Percentiles rank a stretch among this genome's conserved stretches.
phyloP scores from a whole-genome alignment of 2,113 vertebrate genomes.

The Platycercus adscitus region DNA sequence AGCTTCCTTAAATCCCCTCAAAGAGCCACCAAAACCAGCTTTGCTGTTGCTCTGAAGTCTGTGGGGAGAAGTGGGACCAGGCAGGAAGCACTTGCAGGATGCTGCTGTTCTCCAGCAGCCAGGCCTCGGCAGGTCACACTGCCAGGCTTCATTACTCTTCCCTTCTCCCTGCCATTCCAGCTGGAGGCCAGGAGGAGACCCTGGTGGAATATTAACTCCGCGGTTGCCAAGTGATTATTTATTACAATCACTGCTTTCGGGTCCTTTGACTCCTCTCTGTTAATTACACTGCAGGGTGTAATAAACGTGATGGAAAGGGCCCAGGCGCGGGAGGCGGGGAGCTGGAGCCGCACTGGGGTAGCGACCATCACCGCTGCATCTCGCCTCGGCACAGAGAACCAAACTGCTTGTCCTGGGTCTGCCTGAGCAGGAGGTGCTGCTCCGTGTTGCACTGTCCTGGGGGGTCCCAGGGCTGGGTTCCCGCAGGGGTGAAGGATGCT shows the following conservation, averaged over 20 bases:
- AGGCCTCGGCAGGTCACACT: not conserved
- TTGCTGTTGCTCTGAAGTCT: not conserved
- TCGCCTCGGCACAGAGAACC: not conserved
- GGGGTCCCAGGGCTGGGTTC: not conserved
- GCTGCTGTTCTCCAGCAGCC: not conserved
- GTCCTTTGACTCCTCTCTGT: constrained; percentile 32
- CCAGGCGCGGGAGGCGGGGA: not conserved
- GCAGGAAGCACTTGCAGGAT: not conserved
- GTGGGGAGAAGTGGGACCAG: not conserved
- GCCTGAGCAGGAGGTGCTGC: fast-evolving
- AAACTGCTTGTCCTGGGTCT: fast-evolving
- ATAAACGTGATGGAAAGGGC: constrained; percentile 4
- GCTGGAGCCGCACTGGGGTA: not conserved
- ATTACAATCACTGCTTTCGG: not conserved
- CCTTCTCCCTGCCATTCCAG: not conserved
- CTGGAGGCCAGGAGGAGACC: not conserved
- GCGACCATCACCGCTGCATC: fast-evolving
- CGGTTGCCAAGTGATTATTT: not conserved
- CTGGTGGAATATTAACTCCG: not conserved
- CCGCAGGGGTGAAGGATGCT: not conserved
- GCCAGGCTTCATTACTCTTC: not conserved
- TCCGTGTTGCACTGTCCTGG: fast-evolving
- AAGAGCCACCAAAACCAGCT: not conserved
- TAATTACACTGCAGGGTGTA: constrained; percentile 48
- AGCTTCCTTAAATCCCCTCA: not conserved